phyloP scores from a whole-genome alignment of 2,888 invertebrate species.

The Acrobasis suavella region DNA sequence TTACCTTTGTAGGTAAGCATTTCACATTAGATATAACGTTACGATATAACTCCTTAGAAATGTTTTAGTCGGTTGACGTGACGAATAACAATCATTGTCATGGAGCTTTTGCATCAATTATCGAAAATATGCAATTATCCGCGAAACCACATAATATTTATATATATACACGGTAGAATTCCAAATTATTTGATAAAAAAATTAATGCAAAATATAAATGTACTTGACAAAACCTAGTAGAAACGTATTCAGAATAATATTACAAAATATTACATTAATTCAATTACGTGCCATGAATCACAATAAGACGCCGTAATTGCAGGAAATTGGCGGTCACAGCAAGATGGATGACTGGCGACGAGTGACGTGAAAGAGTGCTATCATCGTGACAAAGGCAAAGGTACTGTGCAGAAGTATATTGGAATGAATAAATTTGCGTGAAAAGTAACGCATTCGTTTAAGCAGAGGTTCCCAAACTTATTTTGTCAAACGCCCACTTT shows the following conservation, averaged over 20 bases:
- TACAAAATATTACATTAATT: neutral
- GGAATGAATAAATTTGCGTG: neutral
- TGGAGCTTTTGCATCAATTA: no score
- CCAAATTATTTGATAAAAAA: no score
- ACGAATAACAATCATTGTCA: no score
- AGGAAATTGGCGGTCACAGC: slow-evolving; percentile 7
- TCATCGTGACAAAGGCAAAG: slow-evolving; percentile 5
- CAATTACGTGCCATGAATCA: slow-evolving; percentile 10
- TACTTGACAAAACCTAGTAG: no score
- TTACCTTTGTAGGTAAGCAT: neutral
- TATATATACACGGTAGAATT: no score
- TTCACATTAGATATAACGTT: neutral
- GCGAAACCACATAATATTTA: no score
- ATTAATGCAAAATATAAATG: no score
- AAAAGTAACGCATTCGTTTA: neutral
- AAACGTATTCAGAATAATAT: neutral
- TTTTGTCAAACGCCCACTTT: no score
- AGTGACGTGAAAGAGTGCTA: slow-evolving; percentile 3
- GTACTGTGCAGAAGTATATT: neutral
- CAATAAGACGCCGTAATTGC: slow-evolving; percentile 16
- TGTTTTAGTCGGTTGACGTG: no score
- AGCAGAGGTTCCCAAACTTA: no score
- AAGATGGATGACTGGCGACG: slow-evolving; percentile 7
- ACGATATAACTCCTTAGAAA: no score
- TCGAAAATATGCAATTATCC: no score